Percentiles rank a stretch among this genome's conserved stretches.
Evolutionary conservation across 2,797 vertebrate species (phyloP).

Genomic region (Scyliorhinus canicula): DNA sequence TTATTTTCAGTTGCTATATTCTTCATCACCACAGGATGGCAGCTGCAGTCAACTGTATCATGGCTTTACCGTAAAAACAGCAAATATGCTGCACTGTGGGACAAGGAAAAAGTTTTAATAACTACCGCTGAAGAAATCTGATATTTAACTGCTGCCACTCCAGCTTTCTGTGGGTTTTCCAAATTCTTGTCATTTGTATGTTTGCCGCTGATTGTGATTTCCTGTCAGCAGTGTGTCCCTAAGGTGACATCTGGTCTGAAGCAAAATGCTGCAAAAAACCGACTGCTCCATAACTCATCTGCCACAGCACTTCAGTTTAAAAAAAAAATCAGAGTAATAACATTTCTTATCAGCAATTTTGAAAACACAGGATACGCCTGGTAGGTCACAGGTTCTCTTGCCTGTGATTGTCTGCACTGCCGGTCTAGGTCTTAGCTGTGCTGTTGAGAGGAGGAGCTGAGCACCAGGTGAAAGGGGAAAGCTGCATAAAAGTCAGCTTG

Average conservation of each 20-base stretch:
- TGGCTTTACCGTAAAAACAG: neutral
- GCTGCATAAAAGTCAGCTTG: neutral
- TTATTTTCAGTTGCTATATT: neutral
- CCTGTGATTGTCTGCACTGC: neutral
- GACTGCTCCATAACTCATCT: neutral
- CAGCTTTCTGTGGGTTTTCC: neutral
- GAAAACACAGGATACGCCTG: neutral
- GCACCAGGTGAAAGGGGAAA: neutral
- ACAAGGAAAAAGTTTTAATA: neutral
- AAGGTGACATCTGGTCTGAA: neutral
- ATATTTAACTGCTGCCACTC: neutral
- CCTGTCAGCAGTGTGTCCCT: neutral
- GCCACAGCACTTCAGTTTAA: neutral
- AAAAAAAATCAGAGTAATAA: neutral
- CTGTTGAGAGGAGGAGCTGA: neutral
- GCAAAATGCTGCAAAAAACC: too few species aligned
- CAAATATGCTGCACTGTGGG: neutral
- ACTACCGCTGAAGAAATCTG: neutral
- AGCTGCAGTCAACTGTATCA: neutral
- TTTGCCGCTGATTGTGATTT: neutral
- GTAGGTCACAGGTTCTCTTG: neutral
- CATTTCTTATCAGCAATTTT: neutral
- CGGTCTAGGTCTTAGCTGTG: neutral
- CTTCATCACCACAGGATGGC: slow-evolving; percentile 26
- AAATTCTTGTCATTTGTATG: neutral